phyloP scores from a whole-genome alignment of 1,140 invertebrate species.

The Meteorus sp. region DNA sequence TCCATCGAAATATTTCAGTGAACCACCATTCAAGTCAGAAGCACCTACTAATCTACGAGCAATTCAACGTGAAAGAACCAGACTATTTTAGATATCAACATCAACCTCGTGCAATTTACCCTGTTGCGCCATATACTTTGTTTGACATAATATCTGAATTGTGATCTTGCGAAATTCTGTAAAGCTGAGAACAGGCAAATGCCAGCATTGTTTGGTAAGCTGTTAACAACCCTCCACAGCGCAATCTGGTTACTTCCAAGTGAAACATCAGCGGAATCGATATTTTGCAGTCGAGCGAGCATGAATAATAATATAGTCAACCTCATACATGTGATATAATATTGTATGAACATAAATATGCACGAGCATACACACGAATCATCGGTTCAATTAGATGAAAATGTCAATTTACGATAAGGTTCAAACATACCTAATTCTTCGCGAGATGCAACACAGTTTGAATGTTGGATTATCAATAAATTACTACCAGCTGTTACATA shows the following conservation, averaged over 20 bases:
- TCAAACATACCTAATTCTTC: too few relatives aligned
- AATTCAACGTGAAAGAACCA: neutral
- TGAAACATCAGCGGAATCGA: neutral
- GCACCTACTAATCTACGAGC: neutral
- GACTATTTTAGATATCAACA: constrained; percentile 15
- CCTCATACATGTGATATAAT: neutral
- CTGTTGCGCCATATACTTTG: neutral
- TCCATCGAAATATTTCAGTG: neutral
- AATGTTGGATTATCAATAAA: too few relatives aligned
- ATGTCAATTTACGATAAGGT: too few relatives aligned
- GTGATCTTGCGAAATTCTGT: neutral
- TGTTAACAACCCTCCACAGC: neutral
- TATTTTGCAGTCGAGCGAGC: neutral
- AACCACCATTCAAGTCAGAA: neutral
- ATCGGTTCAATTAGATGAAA: too few relatives aligned
- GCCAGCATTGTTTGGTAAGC: neutral
- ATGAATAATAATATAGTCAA: neutral
- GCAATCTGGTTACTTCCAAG: constrained; percentile 1
- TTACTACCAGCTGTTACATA: too few relatives aligned
- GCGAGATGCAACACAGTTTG: too few relatives aligned
- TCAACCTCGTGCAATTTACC: neutral
- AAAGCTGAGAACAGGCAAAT: neutral
- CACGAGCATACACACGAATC: too few relatives aligned
- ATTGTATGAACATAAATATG: too few relatives aligned
- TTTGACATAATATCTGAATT: neutral